Conservation (phyloP, 2,113 vertebrate genomes). For the Eurystomus gularis region DNA sequence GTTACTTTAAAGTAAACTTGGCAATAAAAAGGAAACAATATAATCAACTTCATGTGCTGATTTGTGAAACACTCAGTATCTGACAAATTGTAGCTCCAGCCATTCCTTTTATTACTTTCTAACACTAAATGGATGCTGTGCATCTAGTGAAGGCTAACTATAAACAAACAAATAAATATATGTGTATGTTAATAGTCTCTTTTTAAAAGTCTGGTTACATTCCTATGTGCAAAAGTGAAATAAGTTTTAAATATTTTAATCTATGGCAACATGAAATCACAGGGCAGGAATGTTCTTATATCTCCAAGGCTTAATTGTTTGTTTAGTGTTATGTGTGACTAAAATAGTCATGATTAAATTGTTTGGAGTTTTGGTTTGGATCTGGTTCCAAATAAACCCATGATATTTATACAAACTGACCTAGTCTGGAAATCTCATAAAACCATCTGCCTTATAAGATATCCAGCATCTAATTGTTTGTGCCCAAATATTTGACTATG, state of each 20-base stretch:
- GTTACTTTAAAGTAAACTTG: not conserved
- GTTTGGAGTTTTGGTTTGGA: constrained; percentile 35
- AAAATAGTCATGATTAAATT: constrained; percentile 34
- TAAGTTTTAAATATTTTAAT: not conserved
- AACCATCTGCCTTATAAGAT: not conserved
- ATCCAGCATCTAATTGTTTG: not conserved
- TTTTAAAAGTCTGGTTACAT: not conserved
- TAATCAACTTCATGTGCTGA: not conserved
- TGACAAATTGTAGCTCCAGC: not conserved
- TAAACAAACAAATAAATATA: not conserved
- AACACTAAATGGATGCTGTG: not conserved
- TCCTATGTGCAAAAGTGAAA: not conserved
- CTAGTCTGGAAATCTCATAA: not conserved
- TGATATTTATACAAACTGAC: constrained; percentile 39
- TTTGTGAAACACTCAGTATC: not conserved
- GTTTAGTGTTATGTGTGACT: constrained; percentile 9
- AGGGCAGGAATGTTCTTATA: not conserved
- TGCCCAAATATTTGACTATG: not conserved
- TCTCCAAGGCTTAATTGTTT: constrained; percentile 18
- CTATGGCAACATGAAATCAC: not conserved
- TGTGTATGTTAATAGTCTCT: not conserved
- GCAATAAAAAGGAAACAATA: not conserved
- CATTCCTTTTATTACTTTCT: not conserved
- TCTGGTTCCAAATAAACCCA: not conserved
- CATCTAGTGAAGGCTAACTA: not conserved